Evolutionary conservation across 2,888 invertebrate species (phyloP).

Genomic region (Thyatira batis): DNA sequence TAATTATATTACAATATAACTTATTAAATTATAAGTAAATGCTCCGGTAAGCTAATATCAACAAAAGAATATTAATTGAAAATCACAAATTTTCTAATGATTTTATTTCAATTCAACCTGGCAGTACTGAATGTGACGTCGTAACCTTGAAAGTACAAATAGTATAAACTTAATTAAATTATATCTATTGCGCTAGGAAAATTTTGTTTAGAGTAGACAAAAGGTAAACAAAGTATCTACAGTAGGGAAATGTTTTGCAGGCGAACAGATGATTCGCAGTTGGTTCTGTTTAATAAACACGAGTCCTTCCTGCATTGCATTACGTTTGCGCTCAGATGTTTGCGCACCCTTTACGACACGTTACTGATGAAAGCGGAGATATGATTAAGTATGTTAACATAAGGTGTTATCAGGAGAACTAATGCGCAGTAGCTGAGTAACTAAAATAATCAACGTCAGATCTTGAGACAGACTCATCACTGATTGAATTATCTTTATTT

Average conservation of each 20-base stretch:
- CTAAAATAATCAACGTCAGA: conserved; percentile 21
- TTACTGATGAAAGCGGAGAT: conserved; percentile 44
- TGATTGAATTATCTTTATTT: not conserved
- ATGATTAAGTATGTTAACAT: conserved; percentile 44
- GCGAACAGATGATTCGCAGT: conserved; percentile 57
- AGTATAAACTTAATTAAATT: too few relatives aligned
- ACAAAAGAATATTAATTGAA: too few relatives aligned
- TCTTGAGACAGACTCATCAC: conserved; percentile 16
- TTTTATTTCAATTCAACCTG: too few relatives aligned
- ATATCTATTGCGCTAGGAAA: conserved; percentile 11
- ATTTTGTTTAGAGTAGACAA: conserved; percentile 26
- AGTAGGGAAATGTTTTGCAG: conserved; percentile 37
- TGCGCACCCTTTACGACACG: conserved; percentile 36
- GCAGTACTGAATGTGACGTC: not conserved
- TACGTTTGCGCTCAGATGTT: conserved; percentile 32
- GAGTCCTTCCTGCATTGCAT: conserved; percentile 33
- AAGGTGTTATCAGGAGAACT: conserved; percentile 32
- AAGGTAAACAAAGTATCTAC: conserved; percentile 20
- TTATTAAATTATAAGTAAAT: too few relatives aligned
- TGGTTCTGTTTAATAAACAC: conserved; percentile 67
- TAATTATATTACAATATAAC: too few relatives aligned
- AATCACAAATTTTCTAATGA: too few relatives aligned
- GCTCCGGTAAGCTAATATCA: too few relatives aligned
- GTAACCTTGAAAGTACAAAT: too few relatives aligned
- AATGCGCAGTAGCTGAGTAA: conserved; percentile 41